Percentiles rank a stretch among this genome's conserved stretches.
Evolutionary conservation across 1,140 invertebrate genomes (phyloP).

Genomic region (Trichonephila inaurata): DNA sequence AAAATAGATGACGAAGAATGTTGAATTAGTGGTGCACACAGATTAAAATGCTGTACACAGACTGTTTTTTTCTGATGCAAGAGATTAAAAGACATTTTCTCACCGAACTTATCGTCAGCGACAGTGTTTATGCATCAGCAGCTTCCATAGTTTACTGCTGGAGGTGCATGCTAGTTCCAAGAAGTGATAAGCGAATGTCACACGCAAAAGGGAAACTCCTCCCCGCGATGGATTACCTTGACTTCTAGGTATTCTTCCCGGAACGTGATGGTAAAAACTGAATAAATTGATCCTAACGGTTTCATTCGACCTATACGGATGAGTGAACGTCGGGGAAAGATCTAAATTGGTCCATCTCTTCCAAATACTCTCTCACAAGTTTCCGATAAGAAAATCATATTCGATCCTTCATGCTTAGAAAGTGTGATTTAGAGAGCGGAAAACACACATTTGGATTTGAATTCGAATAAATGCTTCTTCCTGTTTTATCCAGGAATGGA

Average conservation of each 20-base stretch:
- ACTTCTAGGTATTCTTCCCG: neutral
- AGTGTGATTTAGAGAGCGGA: neutral
- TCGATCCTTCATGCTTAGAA: neutral
- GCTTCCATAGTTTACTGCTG: neutral
- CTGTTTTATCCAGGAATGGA: no score
- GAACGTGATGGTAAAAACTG: neutral
- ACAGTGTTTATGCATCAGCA: neutral
- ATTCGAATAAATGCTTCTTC: no score
- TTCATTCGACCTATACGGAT: neutral
- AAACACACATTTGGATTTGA: no score
- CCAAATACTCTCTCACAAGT: neutral
- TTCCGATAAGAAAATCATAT: neutral
- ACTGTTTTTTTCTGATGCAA: no score
- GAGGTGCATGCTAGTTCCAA: neutral
- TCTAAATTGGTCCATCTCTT: neutral
- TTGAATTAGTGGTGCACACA: no score
- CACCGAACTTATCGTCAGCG: neutral
- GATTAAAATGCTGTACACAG: no score
- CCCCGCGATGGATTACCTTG: neutral
- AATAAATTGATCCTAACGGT: conserved; percentile 22
- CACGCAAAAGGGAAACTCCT: neutral
- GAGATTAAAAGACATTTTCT: neutral
- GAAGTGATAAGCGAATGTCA: conserved; percentile 3
- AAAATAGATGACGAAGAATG: no score
- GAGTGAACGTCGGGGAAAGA: neutral